Evolutionary conservation across 2,888 invertebrate species (phyloP).

Genomic region (Lasioglossum marginatum): DNA sequence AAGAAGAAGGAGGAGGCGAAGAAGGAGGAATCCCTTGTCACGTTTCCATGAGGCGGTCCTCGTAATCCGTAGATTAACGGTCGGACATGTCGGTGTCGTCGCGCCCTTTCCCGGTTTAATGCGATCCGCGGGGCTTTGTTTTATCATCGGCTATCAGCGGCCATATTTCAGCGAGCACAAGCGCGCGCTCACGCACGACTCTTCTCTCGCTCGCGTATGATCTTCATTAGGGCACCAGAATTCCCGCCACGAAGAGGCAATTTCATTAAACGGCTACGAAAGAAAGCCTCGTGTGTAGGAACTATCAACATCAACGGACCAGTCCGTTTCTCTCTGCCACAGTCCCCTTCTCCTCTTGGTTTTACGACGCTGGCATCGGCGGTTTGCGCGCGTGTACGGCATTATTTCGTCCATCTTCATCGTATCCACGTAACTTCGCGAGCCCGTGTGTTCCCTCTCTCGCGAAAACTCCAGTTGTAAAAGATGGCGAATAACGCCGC

Average conservation of each 20-base stretch:
- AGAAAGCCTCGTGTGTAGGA: slow-evolving; percentile 67
- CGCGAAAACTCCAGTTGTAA: slow-evolving; percentile 60
- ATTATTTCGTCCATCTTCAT: slow-evolving; percentile 77
- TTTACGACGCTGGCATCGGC: slow-evolving; percentile 78
- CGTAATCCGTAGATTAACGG: slow-evolving; percentile 58
- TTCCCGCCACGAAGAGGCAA: slow-evolving; percentile 71
- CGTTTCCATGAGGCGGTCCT: slow-evolving; percentile 37
- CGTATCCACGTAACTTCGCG: background rate
- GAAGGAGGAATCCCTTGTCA: slow-evolving; percentile 33
- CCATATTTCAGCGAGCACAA: slow-evolving; percentile 49
- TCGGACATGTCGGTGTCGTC: slow-evolving; percentile 44
- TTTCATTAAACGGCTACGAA: slow-evolving; percentile 72
- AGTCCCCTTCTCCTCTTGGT: slow-evolving; percentile 59
- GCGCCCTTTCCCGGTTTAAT: slow-evolving; percentile 34
- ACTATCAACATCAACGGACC: slow-evolving; percentile 81
- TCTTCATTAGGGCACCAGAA: slow-evolving; percentile 76
- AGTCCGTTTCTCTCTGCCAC: slow-evolving; percentile 68
- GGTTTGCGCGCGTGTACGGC: slow-evolving; percentile 71
- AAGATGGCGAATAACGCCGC: slow-evolving; percentile 76
- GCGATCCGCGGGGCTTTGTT: slow-evolving; percentile 52
- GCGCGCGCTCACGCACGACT: background rate
- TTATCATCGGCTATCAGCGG: slow-evolving; percentile 58
- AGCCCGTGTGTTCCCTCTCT: background rate
- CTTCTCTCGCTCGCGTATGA: slow-evolving; percentile 57
- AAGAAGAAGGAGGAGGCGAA: background rate